Base-by-base conservation (phyloP, 1,140 invertebrate genomes). In the Apocrypta bakeri region DNA sequence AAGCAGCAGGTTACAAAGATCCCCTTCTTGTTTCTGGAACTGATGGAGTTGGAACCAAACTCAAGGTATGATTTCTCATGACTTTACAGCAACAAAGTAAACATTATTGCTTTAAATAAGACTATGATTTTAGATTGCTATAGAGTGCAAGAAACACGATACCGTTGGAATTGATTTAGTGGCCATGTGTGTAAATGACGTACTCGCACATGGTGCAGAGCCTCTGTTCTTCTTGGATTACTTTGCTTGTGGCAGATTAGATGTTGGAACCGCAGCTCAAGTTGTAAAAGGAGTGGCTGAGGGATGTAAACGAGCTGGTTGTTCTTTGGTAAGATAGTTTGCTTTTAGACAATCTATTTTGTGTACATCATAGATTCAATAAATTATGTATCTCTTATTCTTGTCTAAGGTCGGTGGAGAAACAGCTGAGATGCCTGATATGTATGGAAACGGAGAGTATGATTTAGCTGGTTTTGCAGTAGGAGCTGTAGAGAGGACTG, bases 121-220 rank as follows among this genome's bases (percentile, higher is more conserved):
- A 24, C 61, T 68, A 66, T 71, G 84, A 37, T 89, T 90, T 48
- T 88, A 98, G 95, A 95, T 99, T 86, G 98, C 98, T 0, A 94
- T 98, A 88, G 93, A 94, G 79, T 94, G 94, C 78, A 94, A 95
- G 27, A 95, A 96, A 71, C 98, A 98, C 89, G 93, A 96, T 84
- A 96, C 96, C 0, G 94, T 99, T 79, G 99, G 98, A 1, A 96
- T 98, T 86, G 99, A 99, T 93, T 93, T 99, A 42, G 98, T 99
- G 12, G 98, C 98, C 12, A 99, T 99, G 97, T 98, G 98, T 89
- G 98, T 98, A 2, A 99, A 99, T 93, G 98, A 99, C 91, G 95
- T 99, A 71, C 92, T 99, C 27, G 97, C 97, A 63, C 96, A 98
- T 85, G 98, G 98, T 27, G 98, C 98, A 0, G 97, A 98, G 88